phyloP scores from a whole-genome alignment of 1,140 invertebrate species.

The Aphelenchoides besseyi region DNA sequence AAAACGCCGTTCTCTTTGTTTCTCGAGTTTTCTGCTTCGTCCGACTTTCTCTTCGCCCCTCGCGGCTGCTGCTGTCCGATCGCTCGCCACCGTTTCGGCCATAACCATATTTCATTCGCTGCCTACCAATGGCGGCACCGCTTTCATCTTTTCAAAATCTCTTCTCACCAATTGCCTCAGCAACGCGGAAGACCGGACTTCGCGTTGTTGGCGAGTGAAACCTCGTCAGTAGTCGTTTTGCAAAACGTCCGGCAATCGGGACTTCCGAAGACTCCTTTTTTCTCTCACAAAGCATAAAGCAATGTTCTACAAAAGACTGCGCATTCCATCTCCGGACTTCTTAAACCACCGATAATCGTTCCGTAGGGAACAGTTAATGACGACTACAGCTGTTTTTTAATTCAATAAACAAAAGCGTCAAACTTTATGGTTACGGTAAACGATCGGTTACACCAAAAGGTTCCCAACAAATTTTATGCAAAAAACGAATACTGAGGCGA shows the following conservation, averaged over 20 bases:
- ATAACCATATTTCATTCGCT: slow-evolving; percentile 41
- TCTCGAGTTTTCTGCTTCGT: background rate
- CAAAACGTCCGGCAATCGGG: background rate
- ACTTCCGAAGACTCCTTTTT: no score
- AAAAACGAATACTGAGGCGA: no score
- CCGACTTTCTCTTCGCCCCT: background rate
- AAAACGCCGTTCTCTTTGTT: background rate
- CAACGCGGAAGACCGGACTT: slow-evolving; percentile 6
- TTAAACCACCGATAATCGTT: no score
- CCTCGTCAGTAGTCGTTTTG: slow-evolving; percentile 3
- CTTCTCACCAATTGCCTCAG: slow-evolving; percentile 27
- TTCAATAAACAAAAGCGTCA: no score
- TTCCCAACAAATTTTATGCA: no score
- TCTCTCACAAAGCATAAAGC: no score
- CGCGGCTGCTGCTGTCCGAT: slow-evolving; percentile 21
- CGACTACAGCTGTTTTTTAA: no score
- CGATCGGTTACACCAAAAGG: no score
- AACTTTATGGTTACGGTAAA: no score
- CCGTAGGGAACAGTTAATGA: no score
- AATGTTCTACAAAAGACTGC: no score
- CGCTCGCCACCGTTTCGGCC: slow-evolving; percentile 24
- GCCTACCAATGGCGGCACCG: slow-evolving; percentile 26
- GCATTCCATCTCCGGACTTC: no score
- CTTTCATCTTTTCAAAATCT: slow-evolving; percentile 36
- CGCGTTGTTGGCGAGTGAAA: slow-evolving; percentile 4